Base-by-base conservation (phyloP, 2,113 vertebrate genomes). In the Tragulus kanchil region DNA sequence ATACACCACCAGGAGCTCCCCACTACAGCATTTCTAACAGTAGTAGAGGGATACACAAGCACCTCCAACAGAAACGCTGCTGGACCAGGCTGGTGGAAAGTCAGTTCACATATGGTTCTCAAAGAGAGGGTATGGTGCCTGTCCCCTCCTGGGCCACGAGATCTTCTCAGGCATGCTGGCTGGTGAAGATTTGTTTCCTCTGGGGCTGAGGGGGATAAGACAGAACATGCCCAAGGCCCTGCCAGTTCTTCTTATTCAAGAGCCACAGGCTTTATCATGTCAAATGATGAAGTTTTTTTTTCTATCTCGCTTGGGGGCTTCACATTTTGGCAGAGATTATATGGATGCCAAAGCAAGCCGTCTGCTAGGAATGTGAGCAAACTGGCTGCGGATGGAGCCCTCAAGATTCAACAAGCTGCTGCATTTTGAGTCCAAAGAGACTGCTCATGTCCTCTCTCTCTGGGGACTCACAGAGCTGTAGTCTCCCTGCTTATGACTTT, bases 241-340 rank as follows among this genome's bases (percentile, higher is more conserved):
- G 56, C 83, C 94, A 92, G 86, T 21, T 86, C 85, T 91, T 93
- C 79, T 89, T 89, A 62, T 91, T 93, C 83, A 89, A 95, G 83
- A 95, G 79, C 67, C 91, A 45, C 91, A 93, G 0, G 58, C 83
- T 96, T 93, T 96, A 89, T 97, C 95, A 92, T 90, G 97, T 97
- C 92, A 94, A 96, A 89, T 58, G 81, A 88, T n/a, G 87, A 89
- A 96, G 94, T 85, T 85, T 97, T 94, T 58, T 90, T 96, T 96
- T 78, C 94, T 58, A 19, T n/a, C 93, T 86, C 52, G 96, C 96
- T 93, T 87, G 83, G 89, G 93, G 97, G 94, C 95, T 96, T 89
- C 91, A 85, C 83, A 65, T 50, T 78, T 94, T 97, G 97, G 95
- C 97, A 91, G 89, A 93, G 82, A 94, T 89, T 95, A 64, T 12